Base-by-base conservation (phyloP, 2,797 vertebrate species). In the Atherinosoma microstoma region DNA sequence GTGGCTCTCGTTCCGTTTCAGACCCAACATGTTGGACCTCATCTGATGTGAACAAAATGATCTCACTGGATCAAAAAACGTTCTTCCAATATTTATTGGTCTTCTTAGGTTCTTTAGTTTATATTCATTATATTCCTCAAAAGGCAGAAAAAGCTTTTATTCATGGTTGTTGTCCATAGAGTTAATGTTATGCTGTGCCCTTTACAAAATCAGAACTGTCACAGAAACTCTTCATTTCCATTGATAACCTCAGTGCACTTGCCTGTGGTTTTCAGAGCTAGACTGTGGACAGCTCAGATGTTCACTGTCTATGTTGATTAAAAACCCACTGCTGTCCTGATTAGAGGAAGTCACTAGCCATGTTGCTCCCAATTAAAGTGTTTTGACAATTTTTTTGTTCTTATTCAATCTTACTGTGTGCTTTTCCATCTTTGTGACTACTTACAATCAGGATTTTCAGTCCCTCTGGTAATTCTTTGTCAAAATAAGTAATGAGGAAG, bases 241-340 rank as follows among this genome's bases (percentile, higher is more conserved):
- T 24, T 53, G 34, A 65, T 65, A 18, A 65, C 34, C 30, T 30
- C 22, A 54, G 4, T 53, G 30, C 47, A 36, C n/a, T 36, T 64
- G 30, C 49, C 13, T 36, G 13, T 8, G 6, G 8, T 3, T 32
- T 34, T 49, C 11, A 15, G 16, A 29, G 40, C 60, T 42, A 30
- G 20, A 34, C 13, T 49, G 3, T 5, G 4, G 38, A 40, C 13
- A 42, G 13, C 38, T 13, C 35, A 3, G 4, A 27, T 29, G 27
- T 36, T 4, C 49, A 36, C 42, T 24, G 9, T 47, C 15, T 4
- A n/a, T 22, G 47, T 12, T 64, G 22, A 22, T 49, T 12, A 8
- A 34, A 32, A 63, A 4, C 38, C 18, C 9, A 13, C 61, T 22
- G 45, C 11, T 7, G 27, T n/a, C 18, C 35, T 62, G 24, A 62